Evolutionary conservation across 2,888 invertebrate species (phyloP), one percentile per base, ranked within the genome.

Genomic region (Arctia plantaginis): DNA sequence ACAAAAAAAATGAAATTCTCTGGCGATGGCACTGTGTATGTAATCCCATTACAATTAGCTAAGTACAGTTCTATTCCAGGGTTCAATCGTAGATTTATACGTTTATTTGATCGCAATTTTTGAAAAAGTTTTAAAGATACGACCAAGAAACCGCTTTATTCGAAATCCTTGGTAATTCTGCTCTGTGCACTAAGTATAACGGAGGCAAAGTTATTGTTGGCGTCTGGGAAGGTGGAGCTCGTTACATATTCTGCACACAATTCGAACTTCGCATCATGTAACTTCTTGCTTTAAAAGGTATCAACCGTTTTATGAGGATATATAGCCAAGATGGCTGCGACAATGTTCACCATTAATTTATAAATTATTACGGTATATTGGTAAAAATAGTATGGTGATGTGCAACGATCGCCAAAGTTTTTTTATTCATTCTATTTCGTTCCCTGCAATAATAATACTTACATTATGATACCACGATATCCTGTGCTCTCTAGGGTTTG

Each of bases 401-500:
- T 27, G 62, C 30, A 7, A 3, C 18, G 6, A 30, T 7, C 8
- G 4, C 30, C 15, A 15, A 30, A 15, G 3, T 27, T 59, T 15
- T 3, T 15, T 4, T 4, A 30, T 27, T 55, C 30, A 15, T 59
- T 59, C 30, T 15, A 15, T 55, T 27, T 3, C 6, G 13, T 23
- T 59, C 15, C 12, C 6, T 30, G 15, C 3, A 15, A 4, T 4
- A 27, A 27, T 27, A 59, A 18, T 73, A 97, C 98, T 97, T 96
- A 98, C 98, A 93, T 98, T 97, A 92, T 98, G 98, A 92, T 97
- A 98, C 98, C 98, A 98, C 67, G 98, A 97, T 93, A 98, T 97
- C 91, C 98, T 97, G 94, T 98, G 97, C 81, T 97, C 97, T 88
- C 97, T 97, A 10, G 98, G 98, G 95, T 98, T 98, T 79, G 98